Evolutionary conservation across 2,797 vertebrate genomes (phyloP).

Genomic region (Melanotaenia pygmaea): DNA sequence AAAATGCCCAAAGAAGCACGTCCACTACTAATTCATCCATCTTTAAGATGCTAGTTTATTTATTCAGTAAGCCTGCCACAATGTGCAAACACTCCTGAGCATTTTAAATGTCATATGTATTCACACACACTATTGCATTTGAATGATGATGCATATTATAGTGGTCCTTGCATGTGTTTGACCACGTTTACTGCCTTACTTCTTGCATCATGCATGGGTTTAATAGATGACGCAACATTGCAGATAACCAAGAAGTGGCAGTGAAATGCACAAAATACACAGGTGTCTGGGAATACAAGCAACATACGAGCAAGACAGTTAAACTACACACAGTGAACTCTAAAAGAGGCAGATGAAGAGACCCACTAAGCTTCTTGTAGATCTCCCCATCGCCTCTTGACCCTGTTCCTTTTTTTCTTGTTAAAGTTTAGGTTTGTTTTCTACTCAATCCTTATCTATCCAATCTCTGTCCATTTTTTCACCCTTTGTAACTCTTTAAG

Average conservation of each 20-base stretch:
- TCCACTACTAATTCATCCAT: constrained; percentile 56
- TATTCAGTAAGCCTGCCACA: constrained; percentile 34
- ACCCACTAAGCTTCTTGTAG: constrained; percentile 8
- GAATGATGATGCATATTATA: constrained; percentile 42
- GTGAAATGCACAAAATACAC: neutral
- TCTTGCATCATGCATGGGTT: constrained; percentile 25
- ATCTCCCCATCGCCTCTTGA: neutral
- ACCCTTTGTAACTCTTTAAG: constrained; percentile 23
- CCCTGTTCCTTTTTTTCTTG: neutral
- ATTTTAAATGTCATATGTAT: constrained; percentile 10
- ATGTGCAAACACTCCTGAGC: constrained; percentile 6
- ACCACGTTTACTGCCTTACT: constrained; percentile 23
- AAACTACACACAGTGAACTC: neutral
- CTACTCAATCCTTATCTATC: neutral
- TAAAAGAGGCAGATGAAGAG: constrained; percentile 9
- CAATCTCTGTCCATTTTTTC: constrained; percentile 40
- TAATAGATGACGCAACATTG: constrained; percentile 29
- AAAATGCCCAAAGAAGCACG: constrained; percentile 7
- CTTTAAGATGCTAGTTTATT: constrained; percentile 52
- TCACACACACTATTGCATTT: constrained; percentile 14
- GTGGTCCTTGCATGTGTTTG: constrained; percentile 39
- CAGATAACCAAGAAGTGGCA: constrained; percentile 8
- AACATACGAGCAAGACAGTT: neutral
- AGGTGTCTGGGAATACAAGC: neutral
- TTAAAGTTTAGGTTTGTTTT: constrained; percentile 16